Percentiles rank a stretch among this genome's conserved stretches.
phyloP scores from a whole-genome alignment of 2,113 vertebrate species.

The Nyctibius bracteatus region DNA sequence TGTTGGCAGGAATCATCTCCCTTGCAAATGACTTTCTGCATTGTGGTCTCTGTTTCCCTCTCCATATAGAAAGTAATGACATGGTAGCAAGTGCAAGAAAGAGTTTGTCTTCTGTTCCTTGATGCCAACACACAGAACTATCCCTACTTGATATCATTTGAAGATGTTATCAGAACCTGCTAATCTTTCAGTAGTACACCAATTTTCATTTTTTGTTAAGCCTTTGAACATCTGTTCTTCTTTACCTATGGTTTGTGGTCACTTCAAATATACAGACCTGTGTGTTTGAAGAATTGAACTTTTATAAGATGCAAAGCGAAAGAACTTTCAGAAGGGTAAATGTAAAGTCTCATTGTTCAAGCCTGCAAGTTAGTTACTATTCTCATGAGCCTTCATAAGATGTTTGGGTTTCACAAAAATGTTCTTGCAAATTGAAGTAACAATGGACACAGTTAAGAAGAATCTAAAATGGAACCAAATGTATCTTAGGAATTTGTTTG shows the following conservation, averaged over 20 bases:
- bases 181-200: neutral
- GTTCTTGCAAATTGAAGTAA: neutral
- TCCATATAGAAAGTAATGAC: neutral
- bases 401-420: neutral
- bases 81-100: neutral
- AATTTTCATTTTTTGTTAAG: neutral
- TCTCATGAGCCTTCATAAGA: neutral
- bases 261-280: rapidly evolving
- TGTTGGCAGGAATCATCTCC: neutral
- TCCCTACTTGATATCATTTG: neutral
- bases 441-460: neutral
- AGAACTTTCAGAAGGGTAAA: neutral
- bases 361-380: neutral
- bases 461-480: neutral
- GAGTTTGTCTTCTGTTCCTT: neutral
- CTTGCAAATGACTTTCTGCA: neutral
- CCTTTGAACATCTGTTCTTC: neutral
- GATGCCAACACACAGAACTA: neutral
- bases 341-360: neutral
- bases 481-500: neutral
- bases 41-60: neutral
- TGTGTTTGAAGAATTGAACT: neutral
- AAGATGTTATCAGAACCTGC: neutral
- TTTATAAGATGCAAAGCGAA: neutral
- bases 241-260: neutral